These are phyloP conservation scores for Megalopta genalis DNA, from an alignment of 1,140 invertebrate species.

Conservation along the genomic window DNA sequence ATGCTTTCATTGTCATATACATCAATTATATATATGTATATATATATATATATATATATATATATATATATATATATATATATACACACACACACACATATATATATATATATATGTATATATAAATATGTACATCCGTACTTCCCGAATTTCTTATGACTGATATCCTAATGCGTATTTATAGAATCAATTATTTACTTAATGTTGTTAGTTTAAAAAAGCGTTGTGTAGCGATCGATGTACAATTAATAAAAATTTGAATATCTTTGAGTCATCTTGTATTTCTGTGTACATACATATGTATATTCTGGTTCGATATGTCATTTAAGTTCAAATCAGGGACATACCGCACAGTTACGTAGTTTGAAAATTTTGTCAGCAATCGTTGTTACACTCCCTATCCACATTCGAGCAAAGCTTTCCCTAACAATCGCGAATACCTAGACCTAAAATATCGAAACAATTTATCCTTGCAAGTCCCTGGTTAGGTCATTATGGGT, in stretches of 20 bases:
- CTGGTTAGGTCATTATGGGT: constrained; percentile 25
- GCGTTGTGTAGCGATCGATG: constrained; percentile 36
- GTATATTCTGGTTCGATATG: not conserved
- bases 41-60: not conserved
- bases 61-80: constrained; percentile 43
- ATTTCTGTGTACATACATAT: not conserved
- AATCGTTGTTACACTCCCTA: too few relatives aligned
- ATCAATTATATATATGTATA: constrained; percentile 34
- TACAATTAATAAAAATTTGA: constrained; percentile 57
- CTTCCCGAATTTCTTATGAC: constrained; percentile 61
- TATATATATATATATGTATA: too few relatives aligned
- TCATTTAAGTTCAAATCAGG: constrained; percentile 9
- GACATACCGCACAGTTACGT: not conserved
- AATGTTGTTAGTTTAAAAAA: constrained; percentile 58
- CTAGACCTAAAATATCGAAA: not conserved
- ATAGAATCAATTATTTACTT: constrained; percentile 64
- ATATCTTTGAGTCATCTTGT: constrained; percentile 41
- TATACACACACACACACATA: too few relatives aligned
- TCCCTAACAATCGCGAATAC: not conserved
- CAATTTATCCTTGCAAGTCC: not conserved
- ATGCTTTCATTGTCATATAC: constrained; percentile 52
- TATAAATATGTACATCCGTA: constrained; percentile 42
- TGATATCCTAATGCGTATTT: constrained; percentile 65
- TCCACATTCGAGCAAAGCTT: not conserved
- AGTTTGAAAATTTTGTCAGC: not conserved